These are phyloP conservation scores for Rhynchopsitta pachyrhyncha DNA, from an alignment of 2,113 vertebrate species.

Conservation along the genomic window DNA sequence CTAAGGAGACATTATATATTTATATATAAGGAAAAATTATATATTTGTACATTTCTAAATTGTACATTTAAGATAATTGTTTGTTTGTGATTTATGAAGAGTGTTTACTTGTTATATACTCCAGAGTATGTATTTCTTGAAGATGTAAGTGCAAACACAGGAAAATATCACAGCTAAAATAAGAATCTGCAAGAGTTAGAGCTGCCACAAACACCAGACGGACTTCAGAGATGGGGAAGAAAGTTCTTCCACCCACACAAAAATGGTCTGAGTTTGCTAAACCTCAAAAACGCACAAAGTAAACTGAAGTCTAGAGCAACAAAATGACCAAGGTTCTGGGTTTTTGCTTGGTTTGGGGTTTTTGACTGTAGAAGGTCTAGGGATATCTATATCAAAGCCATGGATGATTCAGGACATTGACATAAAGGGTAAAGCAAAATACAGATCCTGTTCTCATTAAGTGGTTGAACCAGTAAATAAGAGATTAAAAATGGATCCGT, in stretches of 20 bases:
- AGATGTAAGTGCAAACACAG: neutral
- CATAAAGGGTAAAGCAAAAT: neutral
- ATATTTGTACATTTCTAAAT: neutral
- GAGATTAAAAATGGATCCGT: neutral
- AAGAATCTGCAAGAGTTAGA: neutral
- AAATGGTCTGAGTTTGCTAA: neutral
- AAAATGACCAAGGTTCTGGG: neutral
- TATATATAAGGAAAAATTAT: neutral
- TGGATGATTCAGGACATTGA: neutral
- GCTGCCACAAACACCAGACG: rapidly evolving
- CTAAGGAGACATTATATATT: neutral
- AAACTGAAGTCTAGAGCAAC: neutral
- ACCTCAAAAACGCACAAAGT: neutral
- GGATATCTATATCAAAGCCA: neutral
- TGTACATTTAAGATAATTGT: neutral
- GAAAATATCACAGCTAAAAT: neutral
- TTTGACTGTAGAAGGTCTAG: neutral
- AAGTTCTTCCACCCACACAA: neutral
- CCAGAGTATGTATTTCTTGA: neutral
- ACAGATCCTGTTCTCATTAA: neutral
- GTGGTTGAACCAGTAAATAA: neutral
- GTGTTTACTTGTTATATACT: neutral
- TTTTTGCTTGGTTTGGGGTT: neutral
- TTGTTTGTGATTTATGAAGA: neutral
- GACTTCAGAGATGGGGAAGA: neutral